phyloP scores from a whole-genome alignment of 2,113 vertebrate genomes.

The Meleagris gallopavo region DNA sequence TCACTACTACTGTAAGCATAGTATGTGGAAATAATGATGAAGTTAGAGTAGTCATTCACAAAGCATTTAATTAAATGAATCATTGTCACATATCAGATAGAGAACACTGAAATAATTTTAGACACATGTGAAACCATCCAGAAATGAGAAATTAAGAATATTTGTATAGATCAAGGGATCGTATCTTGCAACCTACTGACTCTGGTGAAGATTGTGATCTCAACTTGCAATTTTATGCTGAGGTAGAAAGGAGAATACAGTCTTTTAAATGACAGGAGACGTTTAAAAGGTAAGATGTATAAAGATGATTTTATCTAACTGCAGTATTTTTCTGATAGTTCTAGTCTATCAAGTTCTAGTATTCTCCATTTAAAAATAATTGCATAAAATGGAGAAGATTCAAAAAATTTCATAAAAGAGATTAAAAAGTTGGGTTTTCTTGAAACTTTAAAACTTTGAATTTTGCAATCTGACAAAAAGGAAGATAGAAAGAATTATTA shows the following conservation, averaged over 20 bases:
- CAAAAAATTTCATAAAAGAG: not conserved
- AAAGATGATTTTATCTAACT: not conserved
- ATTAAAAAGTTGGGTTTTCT: not conserved
- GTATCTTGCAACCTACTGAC: not conserved
- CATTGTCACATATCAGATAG: not conserved
- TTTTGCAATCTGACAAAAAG: not conserved
- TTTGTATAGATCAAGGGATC: not conserved
- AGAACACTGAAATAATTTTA: not conserved
- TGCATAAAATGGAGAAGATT: not conserved
- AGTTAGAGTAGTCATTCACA: not conserved
- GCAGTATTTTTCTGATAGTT: not conserved
- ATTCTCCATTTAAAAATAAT: not conserved
- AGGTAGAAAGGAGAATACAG: not conserved
- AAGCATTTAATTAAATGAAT: not conserved
- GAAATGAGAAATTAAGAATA: not conserved
- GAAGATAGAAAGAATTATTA: not conserved
- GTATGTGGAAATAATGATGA: not conserved
- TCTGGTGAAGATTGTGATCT: not conserved
- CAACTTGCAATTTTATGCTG: not conserved
- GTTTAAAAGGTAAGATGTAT: not conserved
- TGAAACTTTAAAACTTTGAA: not conserved
- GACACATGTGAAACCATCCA: not conserved
- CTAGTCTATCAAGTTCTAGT: not conserved
- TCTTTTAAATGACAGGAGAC: not conserved
- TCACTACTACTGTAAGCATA: not conserved